A percentile compares a stretch with the other conserved stretches of the same genome.
Conservation (phyloP, 2,797 vertebrate species). For the Pseudotriccus pelzelni region DNA sequence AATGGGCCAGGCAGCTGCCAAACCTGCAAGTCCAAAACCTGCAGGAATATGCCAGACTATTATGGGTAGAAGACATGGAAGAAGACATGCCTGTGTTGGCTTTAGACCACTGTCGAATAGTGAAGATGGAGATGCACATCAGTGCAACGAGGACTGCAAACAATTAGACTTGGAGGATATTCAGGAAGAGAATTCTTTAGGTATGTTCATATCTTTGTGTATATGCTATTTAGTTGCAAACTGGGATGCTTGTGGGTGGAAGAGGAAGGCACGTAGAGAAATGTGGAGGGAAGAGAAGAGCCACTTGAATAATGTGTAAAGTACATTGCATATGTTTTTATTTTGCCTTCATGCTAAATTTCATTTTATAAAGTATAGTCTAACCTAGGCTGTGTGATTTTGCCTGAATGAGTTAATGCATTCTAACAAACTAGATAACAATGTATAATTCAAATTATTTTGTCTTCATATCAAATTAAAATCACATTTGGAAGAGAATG, state of each 20-base stretch:
- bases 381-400: not conserved
- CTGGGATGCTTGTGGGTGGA: not conserved
- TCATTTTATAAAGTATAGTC: not conserved
- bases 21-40: conserved; percentile 76
- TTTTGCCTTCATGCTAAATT: not conserved
- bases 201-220: conserved; percentile 52
- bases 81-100: conserved; percentile 72
- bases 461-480: not conserved
- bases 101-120: conserved; percentile 75
- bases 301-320: not conserved
- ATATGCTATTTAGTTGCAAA: not conserved
- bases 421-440: not conserved
- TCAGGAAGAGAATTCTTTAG: conserved; percentile 61
- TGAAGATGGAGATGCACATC: conserved; percentile 60
- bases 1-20: conserved; percentile 81
- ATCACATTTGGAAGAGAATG: not conserved
- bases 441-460: not conserved
- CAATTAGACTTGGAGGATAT: conserved; percentile 65
- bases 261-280: not conserved
- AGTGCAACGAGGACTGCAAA: conserved; percentile 48
- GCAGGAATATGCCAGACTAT: conserved; percentile 73
- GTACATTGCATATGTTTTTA: not conserved
- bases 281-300: not conserved
- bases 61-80: conserved; percentile 77
- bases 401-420: not conserved